Conservation (phyloP, 2,888 invertebrate genomes). For the Melanchra persicariae region DNA sequence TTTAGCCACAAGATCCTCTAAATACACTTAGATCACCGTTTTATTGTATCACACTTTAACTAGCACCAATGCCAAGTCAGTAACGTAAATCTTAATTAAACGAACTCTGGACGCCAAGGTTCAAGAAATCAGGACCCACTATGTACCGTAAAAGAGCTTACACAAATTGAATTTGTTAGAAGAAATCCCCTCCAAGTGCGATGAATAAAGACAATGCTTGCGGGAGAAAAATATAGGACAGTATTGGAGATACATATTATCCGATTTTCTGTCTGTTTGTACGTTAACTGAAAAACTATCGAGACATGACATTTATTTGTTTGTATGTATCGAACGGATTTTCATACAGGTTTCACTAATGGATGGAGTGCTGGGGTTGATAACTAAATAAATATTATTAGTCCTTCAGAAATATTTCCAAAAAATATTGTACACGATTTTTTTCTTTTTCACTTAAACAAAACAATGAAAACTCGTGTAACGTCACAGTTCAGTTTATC, state of each 20-base stretch:
- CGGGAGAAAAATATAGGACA: constrained; percentile 53
- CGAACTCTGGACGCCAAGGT: constrained; percentile 58
- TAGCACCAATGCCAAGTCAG: constrained; percentile 53
- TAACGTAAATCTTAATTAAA: constrained; percentile 69
- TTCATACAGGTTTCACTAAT: no score
- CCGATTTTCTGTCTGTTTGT: no score
- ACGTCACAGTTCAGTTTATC: no score
- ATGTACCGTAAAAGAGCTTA: constrained; percentile 69
- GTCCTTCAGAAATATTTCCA: no score
- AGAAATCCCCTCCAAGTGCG: constrained; percentile 66
- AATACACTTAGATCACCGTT: constrained; percentile 50
- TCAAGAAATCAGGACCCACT: constrained; percentile 53
- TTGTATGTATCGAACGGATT: no score
- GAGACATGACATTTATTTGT: no score
- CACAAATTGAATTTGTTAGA: constrained; percentile 74
- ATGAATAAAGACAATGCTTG: constrained; percentile 66
- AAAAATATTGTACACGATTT: no score
- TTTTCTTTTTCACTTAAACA: no score
- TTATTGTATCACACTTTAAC: constrained; percentile 55
- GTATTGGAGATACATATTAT: constrained; percentile 54
- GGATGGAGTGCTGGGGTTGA: no score
- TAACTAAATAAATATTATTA: no score
- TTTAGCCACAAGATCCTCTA: constrained; percentile 1
- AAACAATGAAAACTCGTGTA: no score
- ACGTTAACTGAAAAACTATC: no score